Evolutionary conservation across 2,113 vertebrate species (phyloP).

Genomic region (Podarcis raffonei): DNA sequence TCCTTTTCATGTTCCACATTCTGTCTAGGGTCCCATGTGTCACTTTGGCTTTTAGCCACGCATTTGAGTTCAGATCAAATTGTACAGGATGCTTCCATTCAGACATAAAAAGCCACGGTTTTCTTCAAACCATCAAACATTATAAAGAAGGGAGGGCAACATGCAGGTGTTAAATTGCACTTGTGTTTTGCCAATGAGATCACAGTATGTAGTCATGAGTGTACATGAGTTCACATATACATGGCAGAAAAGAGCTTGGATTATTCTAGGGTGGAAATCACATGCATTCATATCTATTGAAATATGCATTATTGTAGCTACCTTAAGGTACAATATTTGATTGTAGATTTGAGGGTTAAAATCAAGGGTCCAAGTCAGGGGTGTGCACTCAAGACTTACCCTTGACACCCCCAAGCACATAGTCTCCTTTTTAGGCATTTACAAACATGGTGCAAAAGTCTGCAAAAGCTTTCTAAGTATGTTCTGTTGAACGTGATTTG

Average conservation of each 20-base stretch:
- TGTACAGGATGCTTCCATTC: neutral
- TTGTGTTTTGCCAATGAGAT: no score
- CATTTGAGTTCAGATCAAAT: neutral
- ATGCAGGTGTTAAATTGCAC: neutral
- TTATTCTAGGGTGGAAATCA: neutral
- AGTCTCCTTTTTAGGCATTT: no score
- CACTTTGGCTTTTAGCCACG: neutral
- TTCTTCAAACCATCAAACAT: neutral
- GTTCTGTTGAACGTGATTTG: no score
- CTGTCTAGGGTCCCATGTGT: neutral
- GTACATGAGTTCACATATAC: neutral
- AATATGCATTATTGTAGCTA: no score
- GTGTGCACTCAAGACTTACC: no score
- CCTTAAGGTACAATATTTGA: no score
- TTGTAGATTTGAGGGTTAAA: no score
- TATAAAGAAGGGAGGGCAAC: no score
- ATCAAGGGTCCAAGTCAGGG: no score
- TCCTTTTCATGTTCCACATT: slow-evolving; percentile 2
- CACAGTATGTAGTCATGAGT: neutral
- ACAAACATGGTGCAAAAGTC: no score
- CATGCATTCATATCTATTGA: neutral
- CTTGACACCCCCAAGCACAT: no score
- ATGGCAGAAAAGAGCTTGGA: neutral
- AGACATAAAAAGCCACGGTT: neutral
- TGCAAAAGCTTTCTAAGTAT: no score